Percentiles rank a stretch among this genome's conserved stretches.
These are phyloP conservation scores for Eurois occulta DNA, from an alignment of 2,888 invertebrate genomes.

Conservation along the genomic window DNA sequence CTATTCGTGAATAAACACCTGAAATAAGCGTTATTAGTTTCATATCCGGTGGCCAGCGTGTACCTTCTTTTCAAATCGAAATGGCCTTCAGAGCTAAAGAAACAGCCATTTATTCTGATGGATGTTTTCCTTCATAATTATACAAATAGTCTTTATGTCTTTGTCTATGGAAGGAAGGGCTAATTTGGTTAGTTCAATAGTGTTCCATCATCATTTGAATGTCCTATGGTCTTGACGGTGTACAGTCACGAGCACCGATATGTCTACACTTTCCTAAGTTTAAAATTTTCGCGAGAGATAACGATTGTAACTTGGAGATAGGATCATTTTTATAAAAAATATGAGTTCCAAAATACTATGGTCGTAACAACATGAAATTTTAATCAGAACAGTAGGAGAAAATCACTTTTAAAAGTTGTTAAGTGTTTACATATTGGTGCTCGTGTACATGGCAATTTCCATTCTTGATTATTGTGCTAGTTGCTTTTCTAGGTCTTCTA, in stretches of 20 bases:
- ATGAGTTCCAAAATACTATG: no score
- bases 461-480: not conserved
- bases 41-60: slow-evolving; percentile 51
- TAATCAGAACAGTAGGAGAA: no score
- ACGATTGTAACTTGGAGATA: no score
- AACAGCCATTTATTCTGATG: slow-evolving; percentile 34
- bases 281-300: no score
- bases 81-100: slow-evolving; percentile 41
- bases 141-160: slow-evolving; percentile 40
- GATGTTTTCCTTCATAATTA: slow-evolving; percentile 28
- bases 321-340: no score
- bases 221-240: not conserved
- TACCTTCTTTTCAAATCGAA: slow-evolving; percentile 44
- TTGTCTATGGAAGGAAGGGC: slow-evolving; percentile 25
- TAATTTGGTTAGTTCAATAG: slow-evolving; percentile 27
- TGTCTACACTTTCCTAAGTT: no score
- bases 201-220: slow-evolving; percentile 5
- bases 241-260: not conserved
- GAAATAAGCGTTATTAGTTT: slow-evolving; percentile 62
- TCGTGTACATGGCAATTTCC: slow-evolving; percentile 7
- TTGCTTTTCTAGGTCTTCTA: not conserved
- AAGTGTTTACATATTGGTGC: no score
- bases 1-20: slow-evolving; percentile 60
- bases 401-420: no score
- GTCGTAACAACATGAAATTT: no score